Evolutionary conservation across 1,140 invertebrate genomes (phyloP).

Genomic region (Hyphantria cunea): DNA sequence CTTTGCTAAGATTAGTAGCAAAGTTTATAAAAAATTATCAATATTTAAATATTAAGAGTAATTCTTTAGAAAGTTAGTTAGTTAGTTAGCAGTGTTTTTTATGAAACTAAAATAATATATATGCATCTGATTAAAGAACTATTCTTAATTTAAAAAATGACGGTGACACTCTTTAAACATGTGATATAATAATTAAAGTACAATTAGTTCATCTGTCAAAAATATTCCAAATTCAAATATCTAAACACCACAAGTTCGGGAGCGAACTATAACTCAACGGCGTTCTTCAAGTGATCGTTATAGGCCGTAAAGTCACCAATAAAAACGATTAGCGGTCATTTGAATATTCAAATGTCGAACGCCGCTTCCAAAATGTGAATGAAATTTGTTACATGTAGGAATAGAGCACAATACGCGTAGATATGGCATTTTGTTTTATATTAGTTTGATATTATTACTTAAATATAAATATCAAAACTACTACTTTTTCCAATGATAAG

Average conservation of each 20-base stretch:
- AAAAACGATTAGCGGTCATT: conserved; percentile 72
- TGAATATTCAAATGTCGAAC: conserved; percentile 69
- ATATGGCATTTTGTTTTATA: conserved; percentile 11
- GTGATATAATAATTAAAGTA: too few species aligned
- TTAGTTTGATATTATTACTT: conserved; percentile 10
- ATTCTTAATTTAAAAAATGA: too few species aligned
- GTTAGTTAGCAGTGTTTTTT: too few species aligned
- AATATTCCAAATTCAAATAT: conserved; percentile 22
- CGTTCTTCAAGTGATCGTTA: conserved; percentile 64
- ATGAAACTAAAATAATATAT: too few species aligned
- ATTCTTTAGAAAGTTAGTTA: too few species aligned
- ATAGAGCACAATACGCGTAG: conserved; percentile 9
- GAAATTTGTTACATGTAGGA: conserved; percentile 34
- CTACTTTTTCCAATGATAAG: background rate
- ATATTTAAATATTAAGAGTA: too few species aligned
- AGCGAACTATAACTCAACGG: conserved; percentile 30
- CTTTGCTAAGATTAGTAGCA: too few species aligned
- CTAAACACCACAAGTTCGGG: conserved; percentile 13
- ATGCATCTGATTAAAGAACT: too few species aligned
- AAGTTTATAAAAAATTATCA: too few species aligned
- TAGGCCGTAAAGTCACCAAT: conserved; percentile 72
- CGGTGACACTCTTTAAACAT: too few species aligned
- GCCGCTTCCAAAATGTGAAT: conserved; percentile 49
- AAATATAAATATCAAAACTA: background rate
- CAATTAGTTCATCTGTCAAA: conserved; percentile 2